A percentile compares a stretch with the other conserved stretches of the same genome.
These are phyloP conservation scores for Drosophila robusta DNA, from an alignment of 2,888 invertebrate genomes.

Conservation along the genomic window DNA sequence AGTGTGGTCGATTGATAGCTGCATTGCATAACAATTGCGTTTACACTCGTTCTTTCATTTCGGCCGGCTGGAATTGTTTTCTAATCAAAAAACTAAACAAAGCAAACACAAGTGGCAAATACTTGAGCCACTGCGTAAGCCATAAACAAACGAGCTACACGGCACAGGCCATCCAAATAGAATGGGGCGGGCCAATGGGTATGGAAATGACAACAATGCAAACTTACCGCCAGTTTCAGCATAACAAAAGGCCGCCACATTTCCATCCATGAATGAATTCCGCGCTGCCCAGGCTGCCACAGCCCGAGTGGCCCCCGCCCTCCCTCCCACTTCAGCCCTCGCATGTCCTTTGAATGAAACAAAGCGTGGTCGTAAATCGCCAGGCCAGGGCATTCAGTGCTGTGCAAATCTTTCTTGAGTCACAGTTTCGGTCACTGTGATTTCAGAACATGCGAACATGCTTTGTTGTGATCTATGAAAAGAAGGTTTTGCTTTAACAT, in stretches of 20 bases:
- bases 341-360: conserved; percentile 39
- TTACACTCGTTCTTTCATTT: conserved; percentile 8
- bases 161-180: conserved; percentile 38
- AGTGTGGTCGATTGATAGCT: conserved; percentile 8
- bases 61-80: conserved; percentile 43
- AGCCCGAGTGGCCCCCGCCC: not conserved
- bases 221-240: conserved; percentile 56
- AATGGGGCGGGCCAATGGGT: conserved; percentile 21
- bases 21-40: conserved; percentile 31
- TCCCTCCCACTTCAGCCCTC: not conserved
- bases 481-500: not conserved
- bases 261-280: conserved; percentile 57
- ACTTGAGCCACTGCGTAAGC: conserved; percentile 74
- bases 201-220: conserved; percentile 69
- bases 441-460: not conserved
- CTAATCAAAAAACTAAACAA: conserved; percentile 73
- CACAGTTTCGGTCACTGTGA: conserved; percentile 24
- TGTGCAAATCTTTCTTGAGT: conserved; percentile 2
- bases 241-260: conserved; percentile 54
- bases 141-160: conserved; percentile 67
- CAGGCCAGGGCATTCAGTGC: conserved; percentile 9
- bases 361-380: conserved; percentile 40
- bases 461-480: not conserved
- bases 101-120: conserved; percentile 63
- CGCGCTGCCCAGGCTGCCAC: conserved; percentile 2